These are phyloP conservation scores for Drosophila bunnanda DNA, from an alignment of 2,888 invertebrate species.

Conservation along the genomic window DNA sequence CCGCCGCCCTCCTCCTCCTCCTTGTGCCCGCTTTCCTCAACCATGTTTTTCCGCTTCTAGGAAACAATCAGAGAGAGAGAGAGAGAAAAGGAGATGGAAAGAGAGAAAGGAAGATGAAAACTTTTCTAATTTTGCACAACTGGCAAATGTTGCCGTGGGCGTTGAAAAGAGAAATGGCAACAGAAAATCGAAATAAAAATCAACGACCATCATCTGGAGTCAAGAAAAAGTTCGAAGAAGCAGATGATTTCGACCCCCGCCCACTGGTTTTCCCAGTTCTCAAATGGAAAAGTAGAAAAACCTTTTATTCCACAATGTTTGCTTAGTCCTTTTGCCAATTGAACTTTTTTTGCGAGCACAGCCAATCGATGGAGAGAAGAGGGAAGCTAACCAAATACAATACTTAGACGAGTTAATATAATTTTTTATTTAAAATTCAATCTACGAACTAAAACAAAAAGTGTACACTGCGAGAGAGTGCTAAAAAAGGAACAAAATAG, in stretches of 20 bases:
- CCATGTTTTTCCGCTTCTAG: slow-evolving; percentile 8
- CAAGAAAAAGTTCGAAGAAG: slow-evolving; percentile 33
- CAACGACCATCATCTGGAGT: slow-evolving; percentile 35
- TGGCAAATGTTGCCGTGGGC: slow-evolving; percentile 67
- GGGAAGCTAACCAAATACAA: slow-evolving; percentile 69
- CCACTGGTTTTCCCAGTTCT: slow-evolving; percentile 7
- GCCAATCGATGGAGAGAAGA: slow-evolving; percentile 38
- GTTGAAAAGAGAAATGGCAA: slow-evolving; percentile 52
- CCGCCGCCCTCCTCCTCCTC: background rate
- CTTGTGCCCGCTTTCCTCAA: background rate
- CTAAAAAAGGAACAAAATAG: background rate
- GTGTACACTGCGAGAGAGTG: slow-evolving; percentile 42
- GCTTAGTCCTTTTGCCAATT: slow-evolving; percentile 79
- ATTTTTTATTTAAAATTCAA: slow-evolving; percentile 84
- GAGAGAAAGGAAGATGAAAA: slow-evolving; percentile 46
- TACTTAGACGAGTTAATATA: slow-evolving; percentile 82
- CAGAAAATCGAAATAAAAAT: slow-evolving; percentile 64
- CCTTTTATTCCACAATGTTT: slow-evolving; percentile 82
- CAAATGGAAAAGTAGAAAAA: slow-evolving; percentile 80
- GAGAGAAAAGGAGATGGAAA: slow-evolving; percentile 1
- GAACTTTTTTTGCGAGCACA: slow-evolving; percentile 64
- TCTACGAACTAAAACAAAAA: slow-evolving; percentile 84
- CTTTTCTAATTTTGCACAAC: slow-evolving; percentile 76
- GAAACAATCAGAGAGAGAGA: slow-evolving; percentile 22
- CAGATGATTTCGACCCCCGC: slow-evolving; percentile 14